Conservation (phyloP, 2,888 invertebrate species). For the Physocephala rufipes region DNA sequence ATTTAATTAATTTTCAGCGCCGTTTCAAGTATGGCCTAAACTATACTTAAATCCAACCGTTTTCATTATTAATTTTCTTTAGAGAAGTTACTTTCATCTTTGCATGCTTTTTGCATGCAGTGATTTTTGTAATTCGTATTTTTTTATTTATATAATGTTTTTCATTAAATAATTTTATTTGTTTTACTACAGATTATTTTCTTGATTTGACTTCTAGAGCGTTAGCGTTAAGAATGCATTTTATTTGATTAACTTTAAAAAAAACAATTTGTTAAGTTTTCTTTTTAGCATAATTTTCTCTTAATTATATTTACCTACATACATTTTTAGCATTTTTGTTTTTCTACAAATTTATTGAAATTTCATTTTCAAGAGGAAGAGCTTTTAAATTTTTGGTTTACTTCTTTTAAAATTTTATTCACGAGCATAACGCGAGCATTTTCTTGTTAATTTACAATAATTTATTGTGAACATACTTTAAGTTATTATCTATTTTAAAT, state of each 20-base stretch:
- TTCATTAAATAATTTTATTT: background rate
- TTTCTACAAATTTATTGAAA: slow-evolving; percentile 15
- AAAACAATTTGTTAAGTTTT: background rate
- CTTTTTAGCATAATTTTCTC: background rate
- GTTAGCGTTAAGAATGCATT: background rate
- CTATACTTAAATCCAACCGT: background rate
- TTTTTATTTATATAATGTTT: background rate
- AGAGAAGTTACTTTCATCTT: slow-evolving; percentile 21
- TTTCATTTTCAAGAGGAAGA: slow-evolving; percentile 19
- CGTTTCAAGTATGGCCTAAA: slow-evolving; percentile 26
- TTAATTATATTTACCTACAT: slow-evolving; percentile 9
- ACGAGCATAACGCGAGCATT: slow-evolving; percentile 40
- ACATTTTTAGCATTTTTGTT: slow-evolving; percentile 11
- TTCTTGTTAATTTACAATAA: slow-evolving; percentile 46
- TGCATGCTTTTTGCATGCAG: no score
- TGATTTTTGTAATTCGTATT: background rate
- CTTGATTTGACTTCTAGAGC: background rate
- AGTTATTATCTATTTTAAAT: slow-evolving; percentile 34
- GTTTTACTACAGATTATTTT: background rate
- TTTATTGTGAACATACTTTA: background rate
- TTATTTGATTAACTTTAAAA: background rate
- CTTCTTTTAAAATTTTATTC: slow-evolving; percentile 35
- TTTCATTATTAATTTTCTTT: slow-evolving; percentile 19
- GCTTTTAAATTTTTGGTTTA: slow-evolving; percentile 20
- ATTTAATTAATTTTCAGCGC: background rate